Evolutionary conservation across 2,888 invertebrate genomes (phyloP).

Genomic region (Plutella xylostella): DNA sequence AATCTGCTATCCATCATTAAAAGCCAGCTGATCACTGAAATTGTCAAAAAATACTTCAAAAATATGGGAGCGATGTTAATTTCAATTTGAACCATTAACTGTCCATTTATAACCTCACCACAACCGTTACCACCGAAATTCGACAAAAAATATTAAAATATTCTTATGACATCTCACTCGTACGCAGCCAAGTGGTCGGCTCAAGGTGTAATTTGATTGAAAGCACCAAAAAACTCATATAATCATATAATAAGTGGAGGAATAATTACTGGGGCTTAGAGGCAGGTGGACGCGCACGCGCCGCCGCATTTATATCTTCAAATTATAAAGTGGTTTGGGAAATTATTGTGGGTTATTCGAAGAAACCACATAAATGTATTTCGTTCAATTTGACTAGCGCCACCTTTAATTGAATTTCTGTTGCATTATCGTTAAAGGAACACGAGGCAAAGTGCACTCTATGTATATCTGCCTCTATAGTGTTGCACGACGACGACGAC

Average conservation of each 20-base stretch:
- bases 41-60: background rate
- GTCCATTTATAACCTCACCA: constrained; percentile 51
- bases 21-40: too few relatives aligned
- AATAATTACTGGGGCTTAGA: constrained; percentile 63
- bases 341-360: too few relatives aligned
- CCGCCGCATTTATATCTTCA: constrained; percentile 19
- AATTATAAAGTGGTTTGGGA: background rate
- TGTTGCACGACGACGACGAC: constrained; percentile 27
- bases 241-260: constrained; percentile 68
- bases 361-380: too few relatives aligned
- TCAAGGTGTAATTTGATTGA: constrained; percentile 71
- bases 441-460: too few relatives aligned
- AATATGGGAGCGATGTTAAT: too few relatives aligned
- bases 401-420: too few relatives aligned
- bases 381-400: too few relatives aligned
- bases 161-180: constrained; percentile 66
- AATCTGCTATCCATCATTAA: too few relatives aligned
- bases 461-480: constrained; percentile 4
- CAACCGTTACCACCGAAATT: constrained; percentile 28
- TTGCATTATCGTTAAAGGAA: too few relatives aligned
- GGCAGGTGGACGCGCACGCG: constrained; percentile 60
- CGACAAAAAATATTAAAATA: constrained; percentile 42
- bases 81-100: constrained; percentile 10
- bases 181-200: constrained; percentile 55
- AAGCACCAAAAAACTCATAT: constrained; percentile 69